Conservation (phyloP, 2,888 invertebrate genomes). For the Nomada fabriciana region DNA sequence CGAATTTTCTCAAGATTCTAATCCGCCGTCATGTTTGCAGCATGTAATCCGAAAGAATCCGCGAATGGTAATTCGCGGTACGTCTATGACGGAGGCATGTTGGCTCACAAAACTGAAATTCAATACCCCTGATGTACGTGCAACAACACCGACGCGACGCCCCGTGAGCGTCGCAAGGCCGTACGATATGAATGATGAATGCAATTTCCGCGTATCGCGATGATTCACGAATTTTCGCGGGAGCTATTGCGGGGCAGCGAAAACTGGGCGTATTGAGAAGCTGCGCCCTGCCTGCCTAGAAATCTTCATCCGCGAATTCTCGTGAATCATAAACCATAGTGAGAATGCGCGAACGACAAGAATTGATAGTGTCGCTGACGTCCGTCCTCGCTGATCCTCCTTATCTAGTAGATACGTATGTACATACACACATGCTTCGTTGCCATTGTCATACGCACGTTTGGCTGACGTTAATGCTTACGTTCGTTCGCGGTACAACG, state of each 20-base stretch:
- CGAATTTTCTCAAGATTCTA: conserved; percentile 55
- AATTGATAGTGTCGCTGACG: conserved; percentile 57
- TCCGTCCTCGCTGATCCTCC: conserved; percentile 55
- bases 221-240: conserved; percentile 62
- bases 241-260: not conserved
- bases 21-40: conserved; percentile 14
- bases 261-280: not conserved
- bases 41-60: conserved; percentile 24
- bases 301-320: conserved; percentile 22
- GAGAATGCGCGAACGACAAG: conserved; percentile 18
- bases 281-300: not conserved
- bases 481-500: conserved; percentile 10
- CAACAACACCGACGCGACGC: not conserved
- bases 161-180: conserved; percentile 24
- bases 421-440: conserved; percentile 10
- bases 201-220: conserved; percentile 52
- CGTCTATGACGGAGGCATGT: conserved; percentile 3
- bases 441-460: conserved; percentile 38
- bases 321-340: conserved; percentile 32
- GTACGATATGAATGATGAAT: conserved; percentile 38
- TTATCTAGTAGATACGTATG: conserved; percentile 52
- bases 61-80: conserved; percentile 36
- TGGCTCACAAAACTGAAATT: conserved; percentile 23
- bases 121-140: conserved; percentile 19
- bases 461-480: conserved; percentile 43